Base-by-base conservation (phyloP, 2,888 invertebrate genomes). In the Apamea sordens region DNA sequence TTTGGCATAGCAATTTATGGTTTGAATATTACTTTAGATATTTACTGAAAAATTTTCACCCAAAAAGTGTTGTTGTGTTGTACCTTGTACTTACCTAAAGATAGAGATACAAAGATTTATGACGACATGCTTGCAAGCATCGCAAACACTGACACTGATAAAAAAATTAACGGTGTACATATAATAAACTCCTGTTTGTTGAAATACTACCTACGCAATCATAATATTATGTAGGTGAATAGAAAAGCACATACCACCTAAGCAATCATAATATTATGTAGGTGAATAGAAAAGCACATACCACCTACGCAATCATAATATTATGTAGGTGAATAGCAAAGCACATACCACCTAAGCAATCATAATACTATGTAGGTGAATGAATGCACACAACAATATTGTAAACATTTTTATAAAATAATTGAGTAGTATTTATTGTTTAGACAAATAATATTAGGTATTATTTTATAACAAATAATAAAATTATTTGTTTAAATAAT, bases 71-170 rank as follows among this genome's bases (percentile, higher is more conserved):
- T 69, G 3, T 56, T 50, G 7, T 61, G 2, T 61, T 84, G 81
- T 32, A 85, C 81, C 61, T 85, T 82, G 85, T 65, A 81, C 81
- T 32, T 50, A n/a, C 50, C 24, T 32, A 44, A n/a, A 56, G 41
- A 59, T 80, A 79, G 44, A 50, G 10, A 7, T 13, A 28, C 8
- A 1, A 47, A 36, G 44, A 56, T 24, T 69, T 13, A 69, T 78
- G 21, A 70, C 69, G 6, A 56, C n/a, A 10, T 50, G 32, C 47
- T n/a, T 32, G 21, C 5, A 47, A 73, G 10, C 44, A 15, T 68
- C 56, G 3, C 2, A 50, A 69, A 83, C 77, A 64, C 15, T 32
- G 56, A 75, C 59, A n/a, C 41, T 59, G 80, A 64, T 83, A 59
- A n/a, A 47, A 15, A 47, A 47, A 2, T 36, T 70, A n/a, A n/a